Evolutionary conservation across 2,797 vertebrate genomes (phyloP).

Genomic region (Kryptopterus vitreolus): DNA sequence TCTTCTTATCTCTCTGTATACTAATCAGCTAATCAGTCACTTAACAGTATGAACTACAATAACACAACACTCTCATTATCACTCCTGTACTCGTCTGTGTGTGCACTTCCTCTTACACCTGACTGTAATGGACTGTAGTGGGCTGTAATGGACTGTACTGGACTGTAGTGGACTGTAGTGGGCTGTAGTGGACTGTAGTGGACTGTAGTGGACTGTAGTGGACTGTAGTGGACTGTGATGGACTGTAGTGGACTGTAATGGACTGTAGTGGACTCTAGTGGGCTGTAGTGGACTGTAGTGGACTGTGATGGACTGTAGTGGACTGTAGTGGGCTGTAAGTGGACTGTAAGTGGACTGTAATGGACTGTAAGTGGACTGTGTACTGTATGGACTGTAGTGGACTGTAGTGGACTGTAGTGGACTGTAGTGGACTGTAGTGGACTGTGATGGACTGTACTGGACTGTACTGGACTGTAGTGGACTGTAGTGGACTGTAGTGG

Average conservation of each 20-base stretch:
- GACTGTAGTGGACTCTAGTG: background rate
- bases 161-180: background rate
- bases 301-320: background rate
- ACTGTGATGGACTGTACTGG: background rate
- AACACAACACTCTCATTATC: background rate
- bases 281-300: background rate
- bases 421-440: background rate
- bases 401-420: background rate
- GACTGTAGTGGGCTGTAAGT: background rate
- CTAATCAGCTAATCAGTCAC: background rate
- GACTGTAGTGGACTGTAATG: background rate
- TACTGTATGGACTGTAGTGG: too few relatives aligned
- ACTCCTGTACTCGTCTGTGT: background rate
- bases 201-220: background rate
- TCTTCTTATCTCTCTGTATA: background rate
- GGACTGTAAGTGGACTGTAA: background rate
- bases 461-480: too few relatives aligned
- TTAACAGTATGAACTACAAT: too few relatives aligned
- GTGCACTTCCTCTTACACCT: background rate
- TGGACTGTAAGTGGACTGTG: too few relatives aligned
- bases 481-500: background rate
- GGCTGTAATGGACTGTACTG: background rate
- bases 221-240: background rate
- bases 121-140: too few relatives aligned
- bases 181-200: background rate